Conservation (phyloP, 1,140 invertebrate species). For the Drosophila murphyi region DNA sequence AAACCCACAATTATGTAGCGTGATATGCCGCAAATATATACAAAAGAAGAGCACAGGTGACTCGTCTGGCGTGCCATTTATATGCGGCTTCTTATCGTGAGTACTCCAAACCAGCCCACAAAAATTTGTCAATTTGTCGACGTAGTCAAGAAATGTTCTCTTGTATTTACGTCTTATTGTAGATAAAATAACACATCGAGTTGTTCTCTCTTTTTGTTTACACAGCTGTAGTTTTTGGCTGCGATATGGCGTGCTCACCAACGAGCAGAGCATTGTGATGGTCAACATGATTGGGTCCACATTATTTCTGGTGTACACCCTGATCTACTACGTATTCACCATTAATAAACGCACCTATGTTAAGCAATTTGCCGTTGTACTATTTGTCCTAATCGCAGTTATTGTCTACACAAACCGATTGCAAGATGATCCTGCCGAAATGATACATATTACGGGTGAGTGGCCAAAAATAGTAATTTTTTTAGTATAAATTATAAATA, state of each 20-base stretch:
- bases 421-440: constrained; percentile 52
- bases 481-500: background rate
- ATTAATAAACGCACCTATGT: constrained; percentile 77
- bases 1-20: constrained; percentile 40
- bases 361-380: constrained; percentile 66
- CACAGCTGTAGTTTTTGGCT: constrained; percentile 87
- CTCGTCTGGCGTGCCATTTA: constrained; percentile 89
- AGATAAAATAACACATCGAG: background rate
- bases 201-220: constrained; percentile 32
- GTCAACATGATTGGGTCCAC: constrained; percentile 88
- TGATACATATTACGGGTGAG: constrained; percentile 73
- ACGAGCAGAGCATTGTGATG: constrained; percentile 87
- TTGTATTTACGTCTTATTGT: no score
- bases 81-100: constrained; percentile 91
- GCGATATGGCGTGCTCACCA: constrained; percentile 88
- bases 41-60: constrained; percentile 85
- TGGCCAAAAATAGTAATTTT: background rate
- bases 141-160: constrained; percentile 46
- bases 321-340: constrained; percentile 87
- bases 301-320: constrained; percentile 87
- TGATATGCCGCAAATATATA: constrained; percentile 82
- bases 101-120: constrained; percentile 63
- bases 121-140: constrained; percentile 47
- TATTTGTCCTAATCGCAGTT: constrained; percentile 62
- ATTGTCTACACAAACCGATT: constrained; percentile 67